Evolutionary conservation across 2,888 invertebrate genomes (phyloP).

Genomic region (Cosmia trapezina): DNA sequence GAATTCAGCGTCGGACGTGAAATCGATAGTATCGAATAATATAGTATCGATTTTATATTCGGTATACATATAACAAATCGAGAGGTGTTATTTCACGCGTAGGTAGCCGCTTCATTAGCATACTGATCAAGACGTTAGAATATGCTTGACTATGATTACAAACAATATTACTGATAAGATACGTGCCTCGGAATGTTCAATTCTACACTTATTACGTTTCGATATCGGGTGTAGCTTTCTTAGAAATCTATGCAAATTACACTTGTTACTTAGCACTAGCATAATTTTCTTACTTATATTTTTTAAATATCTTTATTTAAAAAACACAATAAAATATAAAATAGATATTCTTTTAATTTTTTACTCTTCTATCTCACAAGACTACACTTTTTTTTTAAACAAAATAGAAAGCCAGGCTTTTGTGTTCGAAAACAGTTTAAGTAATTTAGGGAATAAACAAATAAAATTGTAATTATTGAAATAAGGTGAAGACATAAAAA

Average conservation of each 20-base stretch:
- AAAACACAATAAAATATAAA: too few species aligned
- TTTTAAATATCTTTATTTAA: not conserved
- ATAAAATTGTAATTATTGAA: slow-evolving; percentile 33
- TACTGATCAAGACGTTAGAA: slow-evolving; percentile 67
- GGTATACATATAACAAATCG: slow-evolving; percentile 53
- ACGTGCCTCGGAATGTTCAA: slow-evolving; percentile 42
- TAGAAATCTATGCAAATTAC: slow-evolving; percentile 35
- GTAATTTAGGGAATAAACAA: slow-evolving; percentile 22
- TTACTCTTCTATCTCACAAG: too few species aligned
- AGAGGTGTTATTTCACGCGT: slow-evolving; percentile 64
- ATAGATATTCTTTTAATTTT: not conserved
- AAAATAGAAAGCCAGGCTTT: not conserved
- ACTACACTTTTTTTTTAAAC: not conserved
- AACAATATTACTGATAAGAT: slow-evolving; percentile 56
- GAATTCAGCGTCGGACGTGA: slow-evolving; percentile 11
- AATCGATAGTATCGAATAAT: slow-evolving; percentile 40
- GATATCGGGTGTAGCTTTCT: slow-evolving; percentile 14
- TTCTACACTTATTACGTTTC: slow-evolving; percentile 33
- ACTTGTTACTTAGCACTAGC: not conserved
- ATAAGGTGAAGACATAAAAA: slow-evolving; percentile 25
- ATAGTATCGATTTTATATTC: slow-evolving; percentile 52
- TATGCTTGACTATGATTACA: slow-evolving; percentile 59
- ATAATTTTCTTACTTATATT: not conserved
- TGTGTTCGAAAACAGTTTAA: not conserved
- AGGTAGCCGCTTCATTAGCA: slow-evolving; percentile 66